Conservation (phyloP, 1,140 invertebrate genomes). For the Drosophila kepulauana region DNA sequence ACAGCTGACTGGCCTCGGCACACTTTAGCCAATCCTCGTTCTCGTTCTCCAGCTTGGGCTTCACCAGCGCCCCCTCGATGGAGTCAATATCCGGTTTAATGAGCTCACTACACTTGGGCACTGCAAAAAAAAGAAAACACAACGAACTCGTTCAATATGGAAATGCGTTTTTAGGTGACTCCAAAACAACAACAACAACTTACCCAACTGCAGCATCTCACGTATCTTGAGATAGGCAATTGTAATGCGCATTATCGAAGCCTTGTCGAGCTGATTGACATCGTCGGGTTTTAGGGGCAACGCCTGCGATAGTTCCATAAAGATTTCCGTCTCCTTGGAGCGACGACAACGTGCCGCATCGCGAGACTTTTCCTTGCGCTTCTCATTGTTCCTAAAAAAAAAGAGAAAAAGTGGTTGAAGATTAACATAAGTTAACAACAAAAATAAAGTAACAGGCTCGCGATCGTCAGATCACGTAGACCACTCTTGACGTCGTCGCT, state of each 20-base stretch:
- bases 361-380: conserved; percentile 98
- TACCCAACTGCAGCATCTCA: conserved; percentile 92
- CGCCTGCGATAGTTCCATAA: conserved; percentile 92
- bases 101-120: conserved; percentile 49
- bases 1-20: conserved; percentile 60
- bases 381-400: conserved; percentile 96
- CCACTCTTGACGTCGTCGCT: conserved; percentile 31
- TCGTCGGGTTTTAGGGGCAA: conserved; percentile 92
- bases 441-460: background rate
- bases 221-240: conserved; percentile 95
- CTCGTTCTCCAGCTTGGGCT: conserved; percentile 62
- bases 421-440: conserved; percentile 34
- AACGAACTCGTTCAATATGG: background rate
- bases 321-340: conserved; percentile 97
- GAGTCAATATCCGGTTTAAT: conserved; percentile 45
- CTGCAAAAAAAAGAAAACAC: conserved; percentile 23
- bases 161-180: background rate
- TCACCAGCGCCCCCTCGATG: conserved; percentile 41
- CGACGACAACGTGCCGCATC: conserved; percentile 96
- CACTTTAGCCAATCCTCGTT: conserved; percentile 67
- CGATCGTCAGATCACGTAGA: conserved; percentile 62
- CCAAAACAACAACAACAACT: conserved; percentile 83
- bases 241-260: conserved; percentile 96
- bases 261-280: conserved; percentile 96
- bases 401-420: conserved; percentile 33